These are phyloP conservation scores for Cryptotis parvus DNA, from an alignment of 2,113 vertebrate species.

Conservation along the genomic window DNA sequence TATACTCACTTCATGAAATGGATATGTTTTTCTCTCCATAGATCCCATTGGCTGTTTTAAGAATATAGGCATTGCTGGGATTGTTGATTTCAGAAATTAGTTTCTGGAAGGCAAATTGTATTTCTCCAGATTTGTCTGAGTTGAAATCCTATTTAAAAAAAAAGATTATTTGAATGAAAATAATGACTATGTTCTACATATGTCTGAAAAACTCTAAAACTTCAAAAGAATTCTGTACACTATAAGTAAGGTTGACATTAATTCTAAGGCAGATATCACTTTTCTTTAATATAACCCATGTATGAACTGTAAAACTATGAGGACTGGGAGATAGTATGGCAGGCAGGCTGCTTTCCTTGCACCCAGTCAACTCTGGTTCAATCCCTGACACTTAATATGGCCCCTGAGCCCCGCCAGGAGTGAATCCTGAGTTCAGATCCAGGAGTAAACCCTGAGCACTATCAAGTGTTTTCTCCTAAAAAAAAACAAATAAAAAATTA, in stretches of 20 bases:
- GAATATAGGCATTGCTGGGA: conserved; percentile 75
- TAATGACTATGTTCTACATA: neutral
- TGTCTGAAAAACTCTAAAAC: neutral
- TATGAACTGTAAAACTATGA: neutral
- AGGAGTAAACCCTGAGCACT: too few relatives aligned
- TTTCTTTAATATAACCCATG: neutral
- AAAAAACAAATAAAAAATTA: too few relatives aligned
- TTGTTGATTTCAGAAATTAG: conserved; percentile 83
- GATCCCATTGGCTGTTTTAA: conserved; percentile 84
- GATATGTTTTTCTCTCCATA: conserved; percentile 82
- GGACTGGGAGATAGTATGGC: too few relatives aligned
- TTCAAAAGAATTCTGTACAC: neutral
- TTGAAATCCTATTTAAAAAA: conserved; percentile 81
- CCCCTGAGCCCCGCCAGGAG: too few relatives aligned
- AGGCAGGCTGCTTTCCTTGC: too few relatives aligned
- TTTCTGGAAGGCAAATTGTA: conserved; percentile 79
- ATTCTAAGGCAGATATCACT: neutral
- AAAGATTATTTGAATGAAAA: conserved; percentile 26
- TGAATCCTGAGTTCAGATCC: too few relatives aligned
- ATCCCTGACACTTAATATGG: too few relatives aligned
- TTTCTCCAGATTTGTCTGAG: conserved; percentile 61
- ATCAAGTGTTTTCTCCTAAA: too few relatives aligned
- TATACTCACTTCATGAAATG: conserved; percentile 83
- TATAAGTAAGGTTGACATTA: neutral
- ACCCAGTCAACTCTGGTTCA: too few relatives aligned